Base-by-base conservation (phyloP, 1,140 invertebrate genomes). In the Steinernema khuongi region DNA sequence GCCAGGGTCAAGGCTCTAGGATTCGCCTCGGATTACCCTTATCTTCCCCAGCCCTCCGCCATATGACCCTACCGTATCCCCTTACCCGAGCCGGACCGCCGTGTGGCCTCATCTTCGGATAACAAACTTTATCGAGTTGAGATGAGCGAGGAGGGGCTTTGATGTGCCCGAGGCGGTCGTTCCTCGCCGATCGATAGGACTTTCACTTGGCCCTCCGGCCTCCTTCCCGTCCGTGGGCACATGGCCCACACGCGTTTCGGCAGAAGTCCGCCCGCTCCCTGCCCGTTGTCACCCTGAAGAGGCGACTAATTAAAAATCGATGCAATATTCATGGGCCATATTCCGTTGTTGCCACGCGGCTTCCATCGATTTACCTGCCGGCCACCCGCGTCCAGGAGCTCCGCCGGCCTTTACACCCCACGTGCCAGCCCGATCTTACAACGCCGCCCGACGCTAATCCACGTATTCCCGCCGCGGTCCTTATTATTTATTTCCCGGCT, bases 201-300 rank as follows among this genome's bases (percentile, higher is more conserved):
- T 60, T 60, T 73, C 50, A 72, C 33, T 73, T 73, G 17, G 71
- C 71, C 71, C 67, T 14, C 22, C n/a, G n/a, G 28, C 66, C 26
- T 73, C 22, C 31, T 73, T 41, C 36, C 36, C 4, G 14, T 11
- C 50, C 26, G 14, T 60, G 50, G 50, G 50, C 50, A 22, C 7
- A 60, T 60, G 50, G 50, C 50, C 50, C 50, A 60, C 50, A 60
- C 50, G 22, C 50, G 50, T 22, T 60, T 60, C 31, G 22, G 50
- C 44, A 29, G n/a, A 71, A 17, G 70, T 14, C 33, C 7, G 67
- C 33, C 7, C 70, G 17, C 70, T 71, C 26, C 26, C 4, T n/a
- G 50, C 26, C 19, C 26, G 50, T 22, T 60, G 22, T 60, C 50
- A 4, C 19, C 50, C 26, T 60, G 50, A 60, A 22, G 50, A 60